Evolutionary conservation across 2,113 vertebrate species (phyloP).

Genomic region (Echinops telfairi): DNA sequence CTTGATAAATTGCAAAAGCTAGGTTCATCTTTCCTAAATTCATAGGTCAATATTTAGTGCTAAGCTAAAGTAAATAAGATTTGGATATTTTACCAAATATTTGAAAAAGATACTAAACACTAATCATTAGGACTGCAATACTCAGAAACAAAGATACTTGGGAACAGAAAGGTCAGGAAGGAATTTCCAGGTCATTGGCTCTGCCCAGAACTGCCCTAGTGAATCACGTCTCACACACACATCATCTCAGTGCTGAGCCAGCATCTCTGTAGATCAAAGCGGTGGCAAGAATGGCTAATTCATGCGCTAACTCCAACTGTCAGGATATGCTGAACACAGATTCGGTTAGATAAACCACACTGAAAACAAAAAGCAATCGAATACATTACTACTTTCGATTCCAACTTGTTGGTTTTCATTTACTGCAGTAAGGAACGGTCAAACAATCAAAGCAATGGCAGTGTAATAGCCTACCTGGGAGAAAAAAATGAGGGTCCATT

Average conservation of each 20-base stretch:
- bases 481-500: neutral
- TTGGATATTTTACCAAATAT: neutral
- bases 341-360: slow-evolving; percentile 26
- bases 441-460: slow-evolving; percentile 15
- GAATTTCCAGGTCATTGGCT: slow-evolving; percentile 63
- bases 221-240: slow-evolving; percentile 24
- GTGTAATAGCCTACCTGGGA: neutral
- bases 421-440: slow-evolving; percentile 2
- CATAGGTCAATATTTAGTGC: neutral
- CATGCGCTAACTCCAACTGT: slow-evolving; percentile 72
- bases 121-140: neutral
- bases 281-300: slow-evolving; percentile 70
- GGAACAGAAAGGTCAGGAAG: slow-evolving; percentile 43
- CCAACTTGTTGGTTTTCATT: slow-evolving; percentile 33
- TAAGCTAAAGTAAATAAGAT: neutral
- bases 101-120: neutral
- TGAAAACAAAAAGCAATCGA: slow-evolving; percentile 31
- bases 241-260: slow-evolving; percentile 40
- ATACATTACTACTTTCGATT: slow-evolving; percentile 23
- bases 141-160: neutral
- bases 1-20: slow-evolving; percentile 8
- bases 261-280: slow-evolving; percentile 65
- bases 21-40: neutral
- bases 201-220: slow-evolving; percentile 21
- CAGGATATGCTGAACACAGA: slow-evolving; percentile 63